phyloP scores from a whole-genome alignment of 2,888 invertebrate species.

The Tribolium freemani region DNA sequence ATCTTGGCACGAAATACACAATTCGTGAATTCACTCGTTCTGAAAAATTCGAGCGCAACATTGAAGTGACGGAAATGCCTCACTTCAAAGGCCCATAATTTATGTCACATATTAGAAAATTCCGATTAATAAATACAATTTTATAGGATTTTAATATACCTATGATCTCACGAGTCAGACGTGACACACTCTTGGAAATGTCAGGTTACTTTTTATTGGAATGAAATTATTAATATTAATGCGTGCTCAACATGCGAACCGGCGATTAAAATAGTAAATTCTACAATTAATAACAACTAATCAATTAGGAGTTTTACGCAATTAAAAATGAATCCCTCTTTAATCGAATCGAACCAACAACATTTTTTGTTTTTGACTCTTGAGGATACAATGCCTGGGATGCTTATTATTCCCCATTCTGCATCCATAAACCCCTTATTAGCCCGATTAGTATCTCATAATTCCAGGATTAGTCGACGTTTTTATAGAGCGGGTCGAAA shows the following conservation, averaged over 20 bases:
- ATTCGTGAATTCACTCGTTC: neutral
- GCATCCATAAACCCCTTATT: slow-evolving; percentile 29
- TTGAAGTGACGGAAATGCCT: neutral
- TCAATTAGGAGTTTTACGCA: neutral
- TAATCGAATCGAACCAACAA: neutral
- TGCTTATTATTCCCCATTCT: slow-evolving; percentile 6
- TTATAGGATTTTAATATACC: slow-evolving; percentile 13
- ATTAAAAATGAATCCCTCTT: too few relatives aligned
- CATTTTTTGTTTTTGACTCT: neutral
- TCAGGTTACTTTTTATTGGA: neutral
- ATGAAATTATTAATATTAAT: neutral
- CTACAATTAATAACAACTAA: neutral
- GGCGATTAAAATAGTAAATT: neutral
- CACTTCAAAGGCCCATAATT: neutral
- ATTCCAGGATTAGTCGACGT: slow-evolving; percentile 6
- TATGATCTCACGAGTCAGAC: slow-evolving; percentile 6
- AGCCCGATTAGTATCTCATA: slow-evolving; percentile 23
- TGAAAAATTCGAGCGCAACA: neutral
- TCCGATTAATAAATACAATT: neutral
- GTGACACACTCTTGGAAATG: neutral
- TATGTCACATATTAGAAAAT: neutral
- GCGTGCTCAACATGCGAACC: neutral
- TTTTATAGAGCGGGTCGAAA: slow-evolving; percentile 16
- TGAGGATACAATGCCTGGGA: slow-evolving; percentile 8
- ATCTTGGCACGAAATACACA: slow-evolving; percentile 21